Conservation (phyloP, 2,888 invertebrate species). For the Leptura quadrifasciata region DNA sequence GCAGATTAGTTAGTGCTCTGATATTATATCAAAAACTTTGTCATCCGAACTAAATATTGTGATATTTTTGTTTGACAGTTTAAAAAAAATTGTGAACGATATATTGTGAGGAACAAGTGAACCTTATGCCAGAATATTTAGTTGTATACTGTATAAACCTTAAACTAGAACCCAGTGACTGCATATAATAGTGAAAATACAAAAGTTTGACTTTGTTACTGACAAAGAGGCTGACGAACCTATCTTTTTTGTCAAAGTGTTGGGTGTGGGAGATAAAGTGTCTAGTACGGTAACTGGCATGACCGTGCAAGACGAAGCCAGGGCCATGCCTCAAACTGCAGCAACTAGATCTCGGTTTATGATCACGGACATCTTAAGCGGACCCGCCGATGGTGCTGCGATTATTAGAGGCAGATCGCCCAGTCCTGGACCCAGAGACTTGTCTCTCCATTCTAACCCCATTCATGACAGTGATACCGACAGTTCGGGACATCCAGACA, state of each 20-base stretch:
- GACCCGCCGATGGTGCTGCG: constrained; percentile 77
- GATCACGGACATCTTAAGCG: constrained; percentile 91
- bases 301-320: constrained; percentile 74
- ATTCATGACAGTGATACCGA: constrained; percentile 75
- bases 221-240: constrained; percentile 23
- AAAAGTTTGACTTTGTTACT: constrained; percentile 13
- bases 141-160: not conserved
- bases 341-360: constrained; percentile 87
- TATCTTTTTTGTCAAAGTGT: constrained; percentile 66
- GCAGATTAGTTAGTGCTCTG: not conserved
- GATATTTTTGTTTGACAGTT: not conserved
- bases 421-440: constrained; percentile 77
- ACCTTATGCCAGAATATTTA: not conserved
- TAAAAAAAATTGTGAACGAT: not conserved
- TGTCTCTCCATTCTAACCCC: constrained; percentile 74
- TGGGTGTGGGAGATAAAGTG: constrained; percentile 70
- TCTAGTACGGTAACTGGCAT: constrained; percentile 73
- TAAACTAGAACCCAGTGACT: constrained; percentile 8
- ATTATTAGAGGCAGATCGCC: constrained; percentile 75
- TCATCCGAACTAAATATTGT: not conserved
- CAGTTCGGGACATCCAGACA: constrained; percentile 76
- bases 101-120: constrained; percentile 7
- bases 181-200: constrained; percentile 20
- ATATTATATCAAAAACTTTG: not conserved
- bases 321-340: constrained; percentile 72